Conservation (phyloP, 2,797 vertebrate genomes). For the Amniataba percoides region DNA sequence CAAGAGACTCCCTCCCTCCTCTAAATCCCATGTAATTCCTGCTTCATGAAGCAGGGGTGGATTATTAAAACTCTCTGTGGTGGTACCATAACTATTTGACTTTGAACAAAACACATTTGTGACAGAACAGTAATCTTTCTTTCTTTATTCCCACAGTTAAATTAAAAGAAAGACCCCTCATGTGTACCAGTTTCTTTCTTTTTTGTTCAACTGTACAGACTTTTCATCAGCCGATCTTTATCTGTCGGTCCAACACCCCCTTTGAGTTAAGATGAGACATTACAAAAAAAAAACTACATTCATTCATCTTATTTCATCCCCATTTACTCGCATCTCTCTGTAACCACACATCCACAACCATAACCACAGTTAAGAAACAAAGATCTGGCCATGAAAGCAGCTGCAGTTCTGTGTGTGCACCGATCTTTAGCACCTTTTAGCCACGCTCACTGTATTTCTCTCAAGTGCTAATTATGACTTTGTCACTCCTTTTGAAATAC, state of each 20-base stretch:
- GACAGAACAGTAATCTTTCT: conserved; percentile 42
- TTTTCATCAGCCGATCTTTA: conserved; percentile 48
- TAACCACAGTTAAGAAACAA: conserved; percentile 35
- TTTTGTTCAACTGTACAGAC: conserved; percentile 9
- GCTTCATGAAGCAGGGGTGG: conserved; percentile 15
- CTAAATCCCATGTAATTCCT: conserved; percentile 22
- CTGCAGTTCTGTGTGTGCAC: conserved; percentile 23
- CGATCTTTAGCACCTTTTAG: conserved; percentile 30
- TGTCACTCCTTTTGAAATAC: conserved; percentile 15
- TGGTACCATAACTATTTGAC: conserved; percentile 20
- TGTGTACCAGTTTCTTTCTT: conserved; percentile 22
- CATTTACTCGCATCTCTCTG: conserved; percentile 19
- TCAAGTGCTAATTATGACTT: conserved; percentile 48
- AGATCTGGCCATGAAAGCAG: conserved; percentile 17
- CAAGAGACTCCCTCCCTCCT: conserved; percentile 9
- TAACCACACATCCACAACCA: conserved; percentile 9
- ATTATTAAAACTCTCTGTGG: conserved; percentile 33
- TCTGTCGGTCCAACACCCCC: conserved; percentile 16
- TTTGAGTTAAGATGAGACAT: conserved; percentile 41
- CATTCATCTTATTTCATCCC: conserved; percentile 40
- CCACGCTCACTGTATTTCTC: conserved; percentile 7
- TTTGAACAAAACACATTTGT: conserved; percentile 47
- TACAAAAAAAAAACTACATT: conserved; percentile 37
- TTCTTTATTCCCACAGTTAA: conserved; percentile 24
- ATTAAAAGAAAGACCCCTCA: conserved; percentile 31